Base-by-base conservation (phyloP, 2,888 invertebrate genomes). In the Limnephilus rhombicus region DNA sequence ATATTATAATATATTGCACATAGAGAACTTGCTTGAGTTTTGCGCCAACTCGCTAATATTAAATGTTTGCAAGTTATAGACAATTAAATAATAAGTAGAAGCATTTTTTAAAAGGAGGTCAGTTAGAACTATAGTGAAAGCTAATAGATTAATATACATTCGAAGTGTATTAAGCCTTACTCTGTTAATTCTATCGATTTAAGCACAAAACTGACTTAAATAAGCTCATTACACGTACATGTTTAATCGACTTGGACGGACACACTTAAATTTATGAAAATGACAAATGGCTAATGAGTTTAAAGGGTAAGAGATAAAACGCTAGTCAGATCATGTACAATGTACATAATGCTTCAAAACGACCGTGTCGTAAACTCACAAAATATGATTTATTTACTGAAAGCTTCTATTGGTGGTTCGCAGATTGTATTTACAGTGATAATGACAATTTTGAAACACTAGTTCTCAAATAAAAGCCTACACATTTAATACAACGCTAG, bases 201-300 rank as follows among this genome's bases (percentile, higher is more conserved):
- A 80, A 68, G 88, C 88, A 18, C 80, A 37, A 88, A 80, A 89
- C 68, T 87, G 88, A 80, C 88, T 89, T 89, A 89, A 80, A 89
- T 89, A 89, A 89, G 88, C 88, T 89, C 88, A 31, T 89, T 89
- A 89, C 34, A 89, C 34, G 80, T 80, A 89, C 80, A 89, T 24
- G 88, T 85, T 90, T 85, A 85, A 90, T 85, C 34, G 90, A 85
- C 85, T 89, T 90, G 90, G 90, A 90, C 90, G 90, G 90, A 90
- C 85, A 85, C 68, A 53, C 49, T 83, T 90, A 90, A 90, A 11
- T 68, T 49, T 90, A 90, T 34, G 29, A n/a, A 80, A 89, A 89
- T 29, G 41, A 87, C 18, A 29, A 87, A 87, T 34, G 31, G 34
- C 1, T 87, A 53, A 18, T 53, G 49, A 29, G 41, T 37, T 85